These are phyloP conservation scores for Heliconius erato DNA, from an alignment of 2,888 invertebrate species.

Conservation along the genomic window DNA sequence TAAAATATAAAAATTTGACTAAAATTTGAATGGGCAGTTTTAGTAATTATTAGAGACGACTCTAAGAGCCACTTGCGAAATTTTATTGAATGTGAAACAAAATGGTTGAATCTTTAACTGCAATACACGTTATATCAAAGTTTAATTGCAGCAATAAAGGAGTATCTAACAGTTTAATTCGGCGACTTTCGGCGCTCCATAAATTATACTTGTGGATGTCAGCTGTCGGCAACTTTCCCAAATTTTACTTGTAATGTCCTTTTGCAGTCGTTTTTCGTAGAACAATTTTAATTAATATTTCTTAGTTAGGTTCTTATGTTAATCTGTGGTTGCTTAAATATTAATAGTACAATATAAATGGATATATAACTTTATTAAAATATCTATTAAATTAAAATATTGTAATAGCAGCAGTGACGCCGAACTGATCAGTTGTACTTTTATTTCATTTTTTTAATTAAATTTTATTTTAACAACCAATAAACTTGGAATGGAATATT, in stretches of 20 bases:
- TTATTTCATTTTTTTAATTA: background rate
- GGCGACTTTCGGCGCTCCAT: constrained; percentile 74
- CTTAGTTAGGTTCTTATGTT: constrained; percentile 62
- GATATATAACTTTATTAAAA: background rate
- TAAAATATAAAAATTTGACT: too few relatives aligned
- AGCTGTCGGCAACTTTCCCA: constrained; percentile 81
- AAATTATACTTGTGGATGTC: constrained; percentile 84
- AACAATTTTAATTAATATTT: constrained; percentile 83
- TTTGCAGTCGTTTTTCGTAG: constrained; percentile 77
- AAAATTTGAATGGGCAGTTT: background rate
- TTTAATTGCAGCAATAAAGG: constrained; percentile 81
- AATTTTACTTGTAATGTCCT: constrained; percentile 84
- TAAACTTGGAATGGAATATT: too few relatives aligned
- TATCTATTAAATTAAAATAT: background rate
- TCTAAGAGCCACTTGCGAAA: constrained; percentile 2
- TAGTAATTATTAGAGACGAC: background rate
- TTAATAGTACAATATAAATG: constrained; percentile 20
- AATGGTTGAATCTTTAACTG: constrained; percentile 56
- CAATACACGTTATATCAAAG: constrained; percentile 73
- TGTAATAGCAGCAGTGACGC: background rate
- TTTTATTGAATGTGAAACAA: constrained; percentile 16
- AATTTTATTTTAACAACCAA: too few relatives aligned
- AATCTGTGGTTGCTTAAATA: constrained; percentile 43
- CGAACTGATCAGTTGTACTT: background rate
- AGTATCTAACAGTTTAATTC: constrained; percentile 82